Evolutionary conservation across 2,113 vertebrate species (phyloP), one percentile per base, ranked within the genome.

Genomic region (Myocastor coypus): DNA sequence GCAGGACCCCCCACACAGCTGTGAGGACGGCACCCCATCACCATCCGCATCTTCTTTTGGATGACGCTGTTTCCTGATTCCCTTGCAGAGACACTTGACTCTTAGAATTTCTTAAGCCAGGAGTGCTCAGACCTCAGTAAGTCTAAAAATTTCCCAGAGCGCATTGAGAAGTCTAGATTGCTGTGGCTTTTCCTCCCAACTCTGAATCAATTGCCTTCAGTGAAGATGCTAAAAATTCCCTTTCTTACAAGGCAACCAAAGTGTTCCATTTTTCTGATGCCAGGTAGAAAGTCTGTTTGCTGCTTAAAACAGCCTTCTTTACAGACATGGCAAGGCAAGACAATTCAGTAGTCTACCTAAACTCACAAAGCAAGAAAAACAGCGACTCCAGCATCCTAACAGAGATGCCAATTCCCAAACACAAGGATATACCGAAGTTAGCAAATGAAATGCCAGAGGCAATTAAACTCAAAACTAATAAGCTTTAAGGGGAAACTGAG

Each of bases 321-420:
- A n/a, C 13, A 78, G 40, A 85, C 71, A 83, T 20, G 5, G 20
- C 66, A 75, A 19, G 14, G 0, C 40, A 92, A 71, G 55, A 87
- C 93, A 83, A 83, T 46, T 94, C 88, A 83, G 26, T 57, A 73
- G 84, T 89, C 84, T 91, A 17, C 64, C 69, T 81, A 73, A 57
- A 89, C 5, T 86, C 37, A 83, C 37, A 63, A 32, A 94, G 32
- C n/a, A 69, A 61, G 5, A 24, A 92, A 77, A 96, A 88, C 37
- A 64, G 37, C 80, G 95, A 63, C 66, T 57, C 59, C 7, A 14
- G 71, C 6, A 24, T 63, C 55, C 57, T 91, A 75, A 83, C 7
- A n/a, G n/a, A 95, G 17, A 12, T 52, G 11, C 64, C 55, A 83
- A 30, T 10, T n/a, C 22, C 28, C 32, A 52, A 93, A 17, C 22